These are phyloP conservation scores for Melanerpes formicivorus DNA, from an alignment of 2,113 vertebrate genomes.

Conservation along the genomic window DNA sequence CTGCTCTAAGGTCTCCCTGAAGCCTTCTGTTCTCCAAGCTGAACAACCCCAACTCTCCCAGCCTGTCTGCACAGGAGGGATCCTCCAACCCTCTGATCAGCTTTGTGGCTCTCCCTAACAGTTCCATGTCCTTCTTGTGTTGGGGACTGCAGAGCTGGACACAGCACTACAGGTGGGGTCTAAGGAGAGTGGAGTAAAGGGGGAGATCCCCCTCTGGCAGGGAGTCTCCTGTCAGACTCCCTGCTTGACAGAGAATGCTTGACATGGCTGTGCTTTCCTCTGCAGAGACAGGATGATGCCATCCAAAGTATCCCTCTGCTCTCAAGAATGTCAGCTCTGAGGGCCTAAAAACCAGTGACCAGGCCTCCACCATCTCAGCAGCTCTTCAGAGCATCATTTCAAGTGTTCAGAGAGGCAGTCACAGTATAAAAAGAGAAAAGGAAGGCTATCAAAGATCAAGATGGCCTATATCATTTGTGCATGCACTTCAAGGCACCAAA, in stretches of 20 bases:
- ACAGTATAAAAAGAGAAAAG: not conserved
- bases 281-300: not conserved
- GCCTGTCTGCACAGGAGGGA: too few relatives aligned
- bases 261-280: not conserved
- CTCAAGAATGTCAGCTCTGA: not conserved
- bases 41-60: too few relatives aligned
- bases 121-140: too few relatives aligned
- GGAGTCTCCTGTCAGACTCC: not conserved
- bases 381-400: not conserved
- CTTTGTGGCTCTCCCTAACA: too few relatives aligned
- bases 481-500: not conserved
- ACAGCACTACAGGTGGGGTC: too few relatives aligned
- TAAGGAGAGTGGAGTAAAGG: too few relatives aligned
- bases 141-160: too few relatives aligned
- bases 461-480: not conserved
- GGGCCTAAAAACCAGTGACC: not conserved
- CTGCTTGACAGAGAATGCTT: not conserved
- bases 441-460: not conserved
- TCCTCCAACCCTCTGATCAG: too few relatives aligned
- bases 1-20: too few relatives aligned
- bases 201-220: too few relatives aligned
- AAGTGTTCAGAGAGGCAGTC: not conserved
- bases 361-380: not conserved
- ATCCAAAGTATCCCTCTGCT: not conserved
- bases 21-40: too few relatives aligned